These are phyloP conservation scores for Tachuris rubrigastra DNA, from an alignment of 2,113 vertebrate species.

Conservation along the genomic window DNA sequence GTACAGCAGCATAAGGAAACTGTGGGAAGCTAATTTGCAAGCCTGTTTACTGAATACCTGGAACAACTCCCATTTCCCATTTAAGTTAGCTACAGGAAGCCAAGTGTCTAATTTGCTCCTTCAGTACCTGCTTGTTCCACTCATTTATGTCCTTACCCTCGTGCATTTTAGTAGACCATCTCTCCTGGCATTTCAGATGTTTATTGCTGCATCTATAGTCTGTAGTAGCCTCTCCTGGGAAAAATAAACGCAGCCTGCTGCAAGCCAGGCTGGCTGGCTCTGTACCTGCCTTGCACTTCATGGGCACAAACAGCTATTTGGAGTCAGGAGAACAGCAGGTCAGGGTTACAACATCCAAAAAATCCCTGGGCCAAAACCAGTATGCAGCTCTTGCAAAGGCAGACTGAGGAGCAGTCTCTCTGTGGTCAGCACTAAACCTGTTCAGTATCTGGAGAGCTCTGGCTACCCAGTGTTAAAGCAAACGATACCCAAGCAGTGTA, in stretches of 20 bases:
- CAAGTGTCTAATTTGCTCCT: conserved; percentile 59
- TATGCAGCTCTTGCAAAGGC: neutral
- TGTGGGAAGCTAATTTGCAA: conserved; percentile 70
- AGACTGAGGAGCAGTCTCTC: neutral
- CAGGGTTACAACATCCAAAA: neutral
- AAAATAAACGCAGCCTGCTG: neutral
- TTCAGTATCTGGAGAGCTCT: neutral
- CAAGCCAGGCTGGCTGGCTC: neutral
- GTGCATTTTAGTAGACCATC: neutral
- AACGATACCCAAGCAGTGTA: neutral
- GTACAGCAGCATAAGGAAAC: conserved; percentile 62
- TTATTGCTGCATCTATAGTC: conserved; percentile 27
- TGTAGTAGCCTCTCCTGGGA: neutral
- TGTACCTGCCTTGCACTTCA: neutral
- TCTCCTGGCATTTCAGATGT: conserved; percentile 14
- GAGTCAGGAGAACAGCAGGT: conserved; percentile 16
- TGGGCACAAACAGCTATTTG: neutral
- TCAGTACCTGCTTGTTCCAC: conserved; percentile 39
- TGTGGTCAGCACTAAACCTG: neutral
- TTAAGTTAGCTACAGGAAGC: conserved; percentile 66
- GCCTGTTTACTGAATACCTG: conserved; percentile 66
- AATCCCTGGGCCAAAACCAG: neutral
- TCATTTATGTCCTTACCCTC: conserved; percentile 8
- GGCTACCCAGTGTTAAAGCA: neutral
- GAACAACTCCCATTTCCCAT: conserved; percentile 69